Evolutionary conservation across 2,888 invertebrate genomes (phyloP), one percentile per base, ranked within the genome.

Genomic region (Dromius quadrimaculatus): DNA sequence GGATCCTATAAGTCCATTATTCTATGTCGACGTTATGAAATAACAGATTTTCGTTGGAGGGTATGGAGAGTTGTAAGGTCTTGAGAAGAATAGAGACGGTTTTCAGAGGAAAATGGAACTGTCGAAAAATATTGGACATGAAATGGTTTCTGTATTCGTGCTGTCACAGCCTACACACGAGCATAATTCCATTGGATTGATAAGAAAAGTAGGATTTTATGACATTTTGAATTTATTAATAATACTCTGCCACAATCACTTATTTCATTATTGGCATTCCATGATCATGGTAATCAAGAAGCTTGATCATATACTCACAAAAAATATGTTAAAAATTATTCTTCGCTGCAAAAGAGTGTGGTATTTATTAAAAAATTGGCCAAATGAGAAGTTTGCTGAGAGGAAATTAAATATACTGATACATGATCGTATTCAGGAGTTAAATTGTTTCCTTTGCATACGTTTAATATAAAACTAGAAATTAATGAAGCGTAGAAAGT

Each of bases 1-100:
- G 63, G 28, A 54, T 54, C 66, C 54, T 59, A 59, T 68, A 57
- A 68, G 68, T 43, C 59, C 68, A 68, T 68, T 68, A 59, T 32
- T 59, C 41, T 19, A 19, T 17, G 45, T 57, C 59, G 43, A 32
- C 45, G 22, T 41, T 43, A 68, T 65, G 68, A 59, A 68, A 68
- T 68, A 68, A 68, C 68, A 68, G 68, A 68, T 68, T 68, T 41
- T 45, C 68, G 43, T 68, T 57, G 47, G 2, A 22, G 13, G 47
- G 47, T n/a, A n/a, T 3, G 47, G 4, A 3, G 28, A 8, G 4
- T 28, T 28, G 4, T 8, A 47, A 11, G 23, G 23, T 15, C 15
- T 41, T 41, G 41, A 15, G 41, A 6, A 28, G 50, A 11, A 9
- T 28, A 8, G n/a, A n/a, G n/a, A n/a, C n/a, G n/a, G n/a, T n/a